Base-by-base conservation (phyloP, 2,797 vertebrate genomes). In the Sebastiscus tertius region DNA sequence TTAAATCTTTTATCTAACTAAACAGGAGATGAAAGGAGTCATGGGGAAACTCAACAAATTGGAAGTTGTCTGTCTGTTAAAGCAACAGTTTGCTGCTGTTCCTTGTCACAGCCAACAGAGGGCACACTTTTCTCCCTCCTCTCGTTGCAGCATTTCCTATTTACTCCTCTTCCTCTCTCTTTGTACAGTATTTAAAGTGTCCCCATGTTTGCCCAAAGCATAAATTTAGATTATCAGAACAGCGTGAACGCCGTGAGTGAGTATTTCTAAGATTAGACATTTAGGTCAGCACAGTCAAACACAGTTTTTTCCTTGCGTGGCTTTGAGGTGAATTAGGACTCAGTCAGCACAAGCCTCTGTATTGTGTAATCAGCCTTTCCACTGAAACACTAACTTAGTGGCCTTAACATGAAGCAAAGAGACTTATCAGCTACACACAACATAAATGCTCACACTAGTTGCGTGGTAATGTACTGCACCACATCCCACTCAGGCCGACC, bases 21-120 rank as follows among this genome's bases (percentile, higher is more conserved):
- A 84, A 65, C 62, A 49, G 85, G 56, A 92, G 90, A 94, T 92
- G 90, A 93, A 92, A 92, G 86, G 82, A 79, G 69, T 69, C 18
- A 1, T 5, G 4, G 74, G 77, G 54, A 76, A 84, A 71, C 36
- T 66, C 68, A 78, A 58, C 68, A 83, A 82, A 80, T 67, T 80
- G 74, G 34, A 55, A 33, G 27, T 20, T 24, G 67, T 61, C 72
- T 67, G 16, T 34, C 24, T 75, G 27, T 16, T 7, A 55, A 3
- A 72, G 72, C 70, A 84, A 75, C 77, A 74, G 74, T 42, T 68
- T 22, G 7, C 26, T 84, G 83, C n/a, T 89, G 84, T 82, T 69
- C 42, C 14, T 1, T 1, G 6, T 24, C 2, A 0, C 20, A 0
- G 26, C 86, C 94, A 90, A 81, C 71, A 87, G 94, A 88, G 88